Base-by-base conservation (phyloP, 23 tunicate species). In the Trididemnum clinides region DNA sequence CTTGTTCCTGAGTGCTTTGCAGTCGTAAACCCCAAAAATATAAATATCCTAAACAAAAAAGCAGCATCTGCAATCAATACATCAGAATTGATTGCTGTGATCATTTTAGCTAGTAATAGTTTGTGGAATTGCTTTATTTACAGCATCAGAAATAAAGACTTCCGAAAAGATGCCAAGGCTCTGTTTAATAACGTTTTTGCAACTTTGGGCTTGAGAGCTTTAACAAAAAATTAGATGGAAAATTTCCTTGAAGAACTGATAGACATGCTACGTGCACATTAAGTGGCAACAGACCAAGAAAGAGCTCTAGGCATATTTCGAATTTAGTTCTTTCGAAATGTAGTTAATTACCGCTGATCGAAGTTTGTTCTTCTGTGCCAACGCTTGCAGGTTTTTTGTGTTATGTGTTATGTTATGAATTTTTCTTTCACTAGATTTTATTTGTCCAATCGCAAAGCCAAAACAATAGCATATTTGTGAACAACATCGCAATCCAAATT, bases 71-170 rank as follows among this genome's bases (percentile, higher is more conserved):
- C 85, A 1, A 34, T 66, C 28, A 51, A 34, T 6, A 37, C 73
- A 10, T 4, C 72, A 12, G 91, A 88, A 70, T 51, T 88, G 49
- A 59, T 75, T 0, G 77, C 81, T 6, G 34, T 65, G 33, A 88
- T 88, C 26, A 73, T 88, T 34, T 62, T 88, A 10, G 75, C 75
- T 37, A 66, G 75, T 37, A 66, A 66, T n/a, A 88, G 92, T 51
- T 74, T 88, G 29, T 88, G 92, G 92, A 88, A 88, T 51, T 82
- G 87, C 63, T 63, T 88, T 38, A 88, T 88, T 22, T 88, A 88
- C 77, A 88, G 82, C 78, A 23, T 76, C 31, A 35, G 87, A 33
- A 88, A 88, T 63, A 51, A 82, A 51, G 92, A 83, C 2, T 88
- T 88, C 39, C 35, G 76, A 22, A 36, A 35, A 34, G 86, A 64